Base-by-base conservation (phyloP, 2,797 vertebrate genomes). In the Lacerta agilis region DNA sequence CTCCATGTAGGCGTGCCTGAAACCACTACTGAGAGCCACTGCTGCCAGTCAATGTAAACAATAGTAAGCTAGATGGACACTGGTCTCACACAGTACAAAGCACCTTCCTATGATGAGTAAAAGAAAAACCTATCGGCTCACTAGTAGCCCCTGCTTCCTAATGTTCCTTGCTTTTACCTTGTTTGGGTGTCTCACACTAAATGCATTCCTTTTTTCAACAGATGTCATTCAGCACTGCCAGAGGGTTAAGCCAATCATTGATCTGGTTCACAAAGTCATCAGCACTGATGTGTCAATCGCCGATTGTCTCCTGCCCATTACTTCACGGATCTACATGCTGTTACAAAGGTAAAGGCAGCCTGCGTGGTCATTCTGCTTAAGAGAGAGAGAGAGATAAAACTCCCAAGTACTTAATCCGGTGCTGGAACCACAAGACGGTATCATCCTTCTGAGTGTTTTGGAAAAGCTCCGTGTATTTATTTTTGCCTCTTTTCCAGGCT, bases 301-400 rank as follows among this genome's bases (percentile, higher is more conserved):
- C 0, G 99, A 99, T 90, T 99, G 98, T 87, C 97, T 99, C 75
- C 92, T 99, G 92, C 99, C 99, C 0, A 98, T 99, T 93, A 99
- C 99, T 0, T 99, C 99, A 1, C 98, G 99, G 41, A 98, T 99
- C 95, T 99, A 99, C 96, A 98, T 99, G 98, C 94, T 99, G 90
- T 96, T 99, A 90, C 99, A 99, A 96, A 98, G 99, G 99, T 99
- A 92, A 95, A 86, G 27, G 3, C 0, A 0, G n/a, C 49, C 13
- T 55, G 20, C 0, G 58, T 69, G 82, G 8, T 41, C 0, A n/a
- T 79, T 84, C 29, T 27, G 72, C n/a, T 79, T 76, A 88, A 79
- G 61, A 18, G 5, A 29, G 8, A 58, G 61, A 43, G 73, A 82
- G 61, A 75, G n/a, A 9, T 90, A n/a, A 36, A 80, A 38, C 15